phyloP scores from a whole-genome alignment of 1,140 invertebrate genomes.

The Andrena cerasifolii region DNA sequence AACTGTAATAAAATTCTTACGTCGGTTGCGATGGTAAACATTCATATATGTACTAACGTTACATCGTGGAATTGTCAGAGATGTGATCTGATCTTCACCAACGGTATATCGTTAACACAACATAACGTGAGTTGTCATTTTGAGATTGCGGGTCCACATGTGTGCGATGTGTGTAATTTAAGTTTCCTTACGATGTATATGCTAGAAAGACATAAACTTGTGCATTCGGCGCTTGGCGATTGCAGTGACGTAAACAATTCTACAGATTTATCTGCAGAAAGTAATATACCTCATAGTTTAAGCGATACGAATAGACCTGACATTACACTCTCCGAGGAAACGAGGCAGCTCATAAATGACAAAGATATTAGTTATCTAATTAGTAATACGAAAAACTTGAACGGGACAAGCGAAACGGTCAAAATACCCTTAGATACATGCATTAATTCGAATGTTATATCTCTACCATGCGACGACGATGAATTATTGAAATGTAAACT shows the following conservation, averaged over 20 bases:
- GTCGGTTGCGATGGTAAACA: conserved; percentile 38
- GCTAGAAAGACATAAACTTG: not conserved
- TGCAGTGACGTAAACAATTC: not conserved
- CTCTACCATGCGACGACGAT: not conserved
- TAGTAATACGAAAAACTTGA: too few species aligned
- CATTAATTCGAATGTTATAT: not conserved
- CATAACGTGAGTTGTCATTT: conserved; percentile 21
- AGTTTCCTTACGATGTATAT: conserved; percentile 27
- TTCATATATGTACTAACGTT: conserved; percentile 17
- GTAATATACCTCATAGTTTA: not conserved
- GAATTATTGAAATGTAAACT: not conserved
- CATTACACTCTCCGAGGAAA: not conserved
- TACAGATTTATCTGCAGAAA: not conserved
- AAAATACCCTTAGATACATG: not conserved
- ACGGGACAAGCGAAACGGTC: not conserved
- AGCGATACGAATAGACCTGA: not conserved
- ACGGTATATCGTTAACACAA: not conserved
- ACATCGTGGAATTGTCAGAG: conserved; percentile 18
- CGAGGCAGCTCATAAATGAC: not conserved
- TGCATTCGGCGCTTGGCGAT: not conserved
- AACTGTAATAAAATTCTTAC: conserved; percentile 32
- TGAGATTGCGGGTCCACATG: conserved; percentile 24
- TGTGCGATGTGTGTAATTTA: conserved; percentile 5
- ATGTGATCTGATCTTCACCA: conserved; percentile 4
- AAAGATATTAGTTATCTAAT: not conserved